Evolutionary conservation across 2,888 invertebrate genomes (phyloP).

Genomic region (Neoitamus cyanurus): DNA sequence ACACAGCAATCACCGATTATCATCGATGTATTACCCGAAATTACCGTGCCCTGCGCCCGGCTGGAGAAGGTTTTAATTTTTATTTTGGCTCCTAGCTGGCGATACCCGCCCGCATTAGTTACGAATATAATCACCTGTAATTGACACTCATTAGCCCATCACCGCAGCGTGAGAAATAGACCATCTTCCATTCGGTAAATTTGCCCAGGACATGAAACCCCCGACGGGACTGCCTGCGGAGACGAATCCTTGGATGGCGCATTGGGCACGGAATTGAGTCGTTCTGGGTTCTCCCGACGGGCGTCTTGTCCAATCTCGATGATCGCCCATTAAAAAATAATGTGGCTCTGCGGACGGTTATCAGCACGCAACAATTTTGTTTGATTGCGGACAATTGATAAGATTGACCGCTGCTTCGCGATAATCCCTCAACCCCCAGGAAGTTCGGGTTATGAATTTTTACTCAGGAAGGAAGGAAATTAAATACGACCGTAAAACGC

Average conservation of each 20-base stretch:
- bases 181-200: conserved; percentile 43
- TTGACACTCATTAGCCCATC: conserved; percentile 50
- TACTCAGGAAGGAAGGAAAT: not conserved
- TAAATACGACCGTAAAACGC: not conserved
- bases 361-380: conserved; percentile 20
- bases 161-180: conserved; percentile 51
- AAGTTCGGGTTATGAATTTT: not conserved
- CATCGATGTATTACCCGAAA: conserved; percentile 26
- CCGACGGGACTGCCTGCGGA: conserved; percentile 12
- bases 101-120: conserved; percentile 8
- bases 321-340: conserved; percentile 14
- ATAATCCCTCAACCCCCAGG: not conserved
- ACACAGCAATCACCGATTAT: conserved; percentile 38
- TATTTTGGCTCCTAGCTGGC: conserved; percentile 36
- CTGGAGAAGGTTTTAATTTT: conserved; percentile 30
- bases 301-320: not conserved
- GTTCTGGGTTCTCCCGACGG: not conserved
- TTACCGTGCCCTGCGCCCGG: not conserved
- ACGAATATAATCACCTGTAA: conserved; percentile 49
- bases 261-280: conserved; percentile 36
- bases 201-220: conserved; percentile 35
- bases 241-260: not conserved
- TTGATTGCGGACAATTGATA: conserved; percentile 33
- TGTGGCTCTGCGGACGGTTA: not conserved
- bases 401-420: not conserved